phyloP scores from a whole-genome alignment of 2,113 vertebrate genomes.

The Aythya baeri region DNA sequence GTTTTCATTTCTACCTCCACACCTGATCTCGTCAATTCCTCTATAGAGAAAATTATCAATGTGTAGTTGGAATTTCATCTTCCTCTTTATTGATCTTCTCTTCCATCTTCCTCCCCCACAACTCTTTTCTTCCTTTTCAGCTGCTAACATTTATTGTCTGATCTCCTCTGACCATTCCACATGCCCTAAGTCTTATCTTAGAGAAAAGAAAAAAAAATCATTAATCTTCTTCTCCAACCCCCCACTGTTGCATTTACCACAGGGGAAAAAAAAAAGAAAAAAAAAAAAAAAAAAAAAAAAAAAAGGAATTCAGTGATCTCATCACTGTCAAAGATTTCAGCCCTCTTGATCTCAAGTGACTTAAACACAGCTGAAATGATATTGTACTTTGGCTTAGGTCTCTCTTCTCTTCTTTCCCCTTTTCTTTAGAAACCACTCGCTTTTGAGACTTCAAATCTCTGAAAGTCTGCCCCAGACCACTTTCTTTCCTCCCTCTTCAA shows the following conservation, averaged over 20 bases:
- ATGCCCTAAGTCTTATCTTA: neutral
- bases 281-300: neutral
- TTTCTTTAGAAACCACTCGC: neutral
- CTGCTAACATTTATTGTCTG: neutral
- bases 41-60: neutral
- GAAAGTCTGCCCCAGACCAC: neutral
- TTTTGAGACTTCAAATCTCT: neutral
- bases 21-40: neutral
- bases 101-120: neutral
- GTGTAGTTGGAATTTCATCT: neutral
- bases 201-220: no score
- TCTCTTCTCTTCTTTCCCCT: neutral
- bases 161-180: neutral
- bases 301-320: neutral
- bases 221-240: neutral
- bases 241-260: rapidly evolving
- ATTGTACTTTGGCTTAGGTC: neutral
- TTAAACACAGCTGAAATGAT: neutral
- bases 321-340: neutral
- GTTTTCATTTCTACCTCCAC: neutral
- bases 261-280: no score
- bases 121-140: neutral
- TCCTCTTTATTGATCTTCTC: neutral
- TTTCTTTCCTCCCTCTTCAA: neutral
- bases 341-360: neutral